A percentile compares a stretch with the other conserved stretches of the same genome.
These are phyloP conservation scores for Xestia sexstrigata DNA, from an alignment of 2,888 invertebrate species.

Conservation along the genomic window DNA sequence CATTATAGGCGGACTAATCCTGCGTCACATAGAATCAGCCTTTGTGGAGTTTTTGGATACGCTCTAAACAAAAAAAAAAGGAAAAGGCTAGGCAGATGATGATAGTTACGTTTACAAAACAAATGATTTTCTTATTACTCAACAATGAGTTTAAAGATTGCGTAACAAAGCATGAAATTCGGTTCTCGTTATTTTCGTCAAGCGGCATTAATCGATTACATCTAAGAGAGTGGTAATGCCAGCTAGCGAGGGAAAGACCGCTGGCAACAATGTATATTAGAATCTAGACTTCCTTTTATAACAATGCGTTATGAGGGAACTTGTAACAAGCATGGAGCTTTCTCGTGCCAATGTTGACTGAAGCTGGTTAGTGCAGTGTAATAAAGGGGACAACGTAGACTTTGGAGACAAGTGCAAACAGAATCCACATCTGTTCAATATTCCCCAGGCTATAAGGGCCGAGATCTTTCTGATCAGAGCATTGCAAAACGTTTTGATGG, in stretches of 20 bases:
- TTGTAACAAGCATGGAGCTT: slow-evolving; percentile 61
- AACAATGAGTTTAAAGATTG: slow-evolving; percentile 62
- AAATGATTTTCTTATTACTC: slow-evolving; percentile 53
- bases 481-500: neutral
- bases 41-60: neutral
- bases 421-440: slow-evolving; percentile 70
- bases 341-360: slow-evolving; percentile 72
- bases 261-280: slow-evolving; percentile 49
- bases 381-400: slow-evolving; percentile 71
- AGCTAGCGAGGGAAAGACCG: slow-evolving; percentile 52
- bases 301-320: slow-evolving; percentile 59
- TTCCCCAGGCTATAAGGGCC: slow-evolving; percentile 46
- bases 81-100: no score
- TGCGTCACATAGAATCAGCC: no score
- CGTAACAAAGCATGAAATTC: slow-evolving; percentile 57
- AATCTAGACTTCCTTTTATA: slow-evolving; percentile 57
- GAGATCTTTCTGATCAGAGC: slow-evolving; percentile 35
- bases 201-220: slow-evolving; percentile 66
- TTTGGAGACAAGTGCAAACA: slow-evolving; percentile 69
- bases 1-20: neutral
- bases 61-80: neutral
- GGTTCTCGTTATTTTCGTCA: slow-evolving; percentile 60
- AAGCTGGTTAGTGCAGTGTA: slow-evolving; percentile 68
- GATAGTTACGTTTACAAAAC: slow-evolving; percentile 23
- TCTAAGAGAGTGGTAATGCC: slow-evolving; percentile 58